Base-by-base conservation (phyloP, 2,797 vertebrate species). In the Pseudochirops cupreus region DNA sequence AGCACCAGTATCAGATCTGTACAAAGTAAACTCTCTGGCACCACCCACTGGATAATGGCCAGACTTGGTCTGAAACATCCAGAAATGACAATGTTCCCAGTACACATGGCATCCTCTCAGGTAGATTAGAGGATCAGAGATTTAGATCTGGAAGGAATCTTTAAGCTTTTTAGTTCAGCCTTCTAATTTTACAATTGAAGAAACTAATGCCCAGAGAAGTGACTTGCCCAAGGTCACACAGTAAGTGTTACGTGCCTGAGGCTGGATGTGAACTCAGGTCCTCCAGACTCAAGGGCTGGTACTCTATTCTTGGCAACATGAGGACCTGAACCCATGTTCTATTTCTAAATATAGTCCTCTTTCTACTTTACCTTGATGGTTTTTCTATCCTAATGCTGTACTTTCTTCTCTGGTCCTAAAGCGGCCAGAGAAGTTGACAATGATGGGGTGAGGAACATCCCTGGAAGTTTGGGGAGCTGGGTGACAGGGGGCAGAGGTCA, bases 21-120 rank as follows among this genome's bases (percentile, higher is more conserved):
- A 28, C 0, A 0, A 7, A 50, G 53, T 91, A 91, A 91, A 59
- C 96, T 97, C 97, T 93, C 57, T 59, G 93, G 96, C 97, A 97
- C 97, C 97, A 92, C 97, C 96, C 57, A 0, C 96, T 97, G 98
- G 96, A 96, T 54, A 21, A 5, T 0, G 0, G 87, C 95, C 96
- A 94, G 94, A 92, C 33, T 91, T 54, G 28, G 53, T 33, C 31
- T 82, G 52, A 91, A 91, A 54, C 12, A 4, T 52, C 31, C 50
- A 31, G 16, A 54, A 52, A 55, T 55, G 53, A 1, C 92, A 94
- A 93, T 12, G n/a, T 6, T 95, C n/a, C 91, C 28, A 9, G 55
- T 56, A 39, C 0, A 91, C 16, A 29, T 54, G 26, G 52, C 90
- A 52, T 31, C 31, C 13, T 91, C 4, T 91, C 90, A 91, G 52